Evolutionary conservation across 2,797 vertebrate species (phyloP).

Genomic region (Nyctibius grandis): DNA sequence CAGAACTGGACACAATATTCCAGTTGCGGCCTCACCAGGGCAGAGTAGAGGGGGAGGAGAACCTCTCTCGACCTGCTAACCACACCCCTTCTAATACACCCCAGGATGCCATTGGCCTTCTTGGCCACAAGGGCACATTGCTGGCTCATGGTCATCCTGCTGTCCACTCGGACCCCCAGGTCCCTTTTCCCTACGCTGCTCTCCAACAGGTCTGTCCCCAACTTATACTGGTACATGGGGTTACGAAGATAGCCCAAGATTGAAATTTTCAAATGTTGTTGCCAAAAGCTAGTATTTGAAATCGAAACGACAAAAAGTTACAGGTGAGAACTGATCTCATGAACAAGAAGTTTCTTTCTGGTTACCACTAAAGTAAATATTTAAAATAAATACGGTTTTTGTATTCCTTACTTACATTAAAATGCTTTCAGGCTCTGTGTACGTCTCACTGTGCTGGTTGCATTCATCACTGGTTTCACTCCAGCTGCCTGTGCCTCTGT

Average conservation of each 20-base stretch:
- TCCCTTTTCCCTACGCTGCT: too few species aligned
- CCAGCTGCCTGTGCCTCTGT: background rate
- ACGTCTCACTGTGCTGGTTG: background rate
- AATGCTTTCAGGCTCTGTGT: background rate
- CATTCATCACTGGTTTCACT: background rate
- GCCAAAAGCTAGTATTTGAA: background rate
- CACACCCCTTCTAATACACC: too few species aligned
- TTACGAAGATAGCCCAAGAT: background rate
- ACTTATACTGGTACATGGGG: too few species aligned
- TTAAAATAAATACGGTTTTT: accelerated
- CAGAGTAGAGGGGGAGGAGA: too few species aligned
- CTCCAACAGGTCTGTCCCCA: too few species aligned
- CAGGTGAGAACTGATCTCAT: background rate
- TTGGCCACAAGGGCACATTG: too few species aligned
- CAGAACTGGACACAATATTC: too few species aligned
- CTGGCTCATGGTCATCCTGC: too few species aligned
- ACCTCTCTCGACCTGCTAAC: too few species aligned
- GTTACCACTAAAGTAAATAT: background rate
- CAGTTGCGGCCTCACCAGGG: too few species aligned
- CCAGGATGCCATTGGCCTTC: too few species aligned
- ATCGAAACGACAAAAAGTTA: background rate
- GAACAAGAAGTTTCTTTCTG: background rate
- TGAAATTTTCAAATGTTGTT: background rate
- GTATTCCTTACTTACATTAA: background rate
- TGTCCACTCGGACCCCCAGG: too few species aligned